A percentile compares a stretch with the other conserved stretches of the same genome.
phyloP scores from a whole-genome alignment of 2,797 vertebrate species.

The Sebastes steindachneri region DNA sequence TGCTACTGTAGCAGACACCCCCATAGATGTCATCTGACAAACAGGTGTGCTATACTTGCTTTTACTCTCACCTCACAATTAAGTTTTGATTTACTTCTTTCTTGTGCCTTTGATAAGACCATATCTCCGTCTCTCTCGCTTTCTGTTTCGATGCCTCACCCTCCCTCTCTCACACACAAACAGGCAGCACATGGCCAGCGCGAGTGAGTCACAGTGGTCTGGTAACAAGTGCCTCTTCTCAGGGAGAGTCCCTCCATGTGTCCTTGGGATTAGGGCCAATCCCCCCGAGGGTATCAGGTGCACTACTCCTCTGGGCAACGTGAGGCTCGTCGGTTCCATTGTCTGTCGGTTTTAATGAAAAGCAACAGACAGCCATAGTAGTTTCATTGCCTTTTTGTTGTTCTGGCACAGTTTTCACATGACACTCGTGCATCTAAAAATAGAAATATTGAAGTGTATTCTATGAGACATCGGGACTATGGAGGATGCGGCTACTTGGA shows the following conservation, averaged over 20 bases:
- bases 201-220: conserved; percentile 72
- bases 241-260: conserved; percentile 76
- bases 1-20: background rate
- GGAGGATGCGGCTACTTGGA: conserved; percentile 20
- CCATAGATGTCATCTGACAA: conserved; percentile 7
- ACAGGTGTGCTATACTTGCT: conserved; percentile 35
- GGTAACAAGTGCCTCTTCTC: conserved; percentile 65
- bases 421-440: conserved; percentile 33
- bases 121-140: background rate
- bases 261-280: conserved; percentile 65
- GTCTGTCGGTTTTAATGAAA: conserved; percentile 21
- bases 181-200: conserved; percentile 72
- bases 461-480: conserved; percentile 13
- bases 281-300: conserved; percentile 74
- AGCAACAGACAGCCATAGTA: background rate
- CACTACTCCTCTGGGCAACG: conserved; percentile 52
- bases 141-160: conserved; percentile 36
- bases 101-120: conserved; percentile 22
- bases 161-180: conserved; percentile 35
- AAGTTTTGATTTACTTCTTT: conserved; percentile 15
- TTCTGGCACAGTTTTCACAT: conserved; percentile 9
- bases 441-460: conserved; percentile 33
- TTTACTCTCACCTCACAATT: conserved; percentile 12
- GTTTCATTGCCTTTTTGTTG: background rate
- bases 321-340: conserved; percentile 58